phyloP scores from a whole-genome alignment of 2,113 vertebrate species.

The Campylorhamphus procurvoides region DNA sequence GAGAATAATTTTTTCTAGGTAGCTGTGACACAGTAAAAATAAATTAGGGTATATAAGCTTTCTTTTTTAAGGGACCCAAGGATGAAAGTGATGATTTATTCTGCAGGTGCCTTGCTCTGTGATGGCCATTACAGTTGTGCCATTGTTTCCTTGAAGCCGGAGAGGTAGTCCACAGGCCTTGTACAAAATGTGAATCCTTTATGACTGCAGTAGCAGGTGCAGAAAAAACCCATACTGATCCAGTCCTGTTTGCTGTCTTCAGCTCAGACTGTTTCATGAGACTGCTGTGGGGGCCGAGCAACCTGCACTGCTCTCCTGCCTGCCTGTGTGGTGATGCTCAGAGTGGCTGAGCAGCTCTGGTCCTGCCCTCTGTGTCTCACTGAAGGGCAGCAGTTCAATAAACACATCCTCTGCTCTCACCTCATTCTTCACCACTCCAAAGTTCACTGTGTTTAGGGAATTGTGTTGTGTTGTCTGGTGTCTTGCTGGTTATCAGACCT shows the following conservation, averaged over 20 bases:
- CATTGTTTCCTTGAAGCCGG: not conserved
- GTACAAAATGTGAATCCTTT: not conserved
- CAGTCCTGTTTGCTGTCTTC: not conserved
- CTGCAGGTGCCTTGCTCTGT: not conserved
- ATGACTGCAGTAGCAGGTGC: not conserved
- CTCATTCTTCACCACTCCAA: not conserved
- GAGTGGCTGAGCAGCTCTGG: not conserved
- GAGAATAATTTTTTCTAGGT: not conserved
- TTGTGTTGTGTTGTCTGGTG: not conserved
- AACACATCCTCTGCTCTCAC: not conserved
- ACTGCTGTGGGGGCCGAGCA: not conserved
- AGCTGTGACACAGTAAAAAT: not conserved
- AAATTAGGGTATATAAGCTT: not conserved
- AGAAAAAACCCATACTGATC: not conserved
- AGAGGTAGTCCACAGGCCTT: accelerated
- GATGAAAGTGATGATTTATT: not conserved
- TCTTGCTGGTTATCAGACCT: not conserved
- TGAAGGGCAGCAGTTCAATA: not conserved
- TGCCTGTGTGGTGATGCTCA: accelerated
- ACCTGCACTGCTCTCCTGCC: not conserved
- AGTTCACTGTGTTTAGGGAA: not conserved
- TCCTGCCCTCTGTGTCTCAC: not conserved
- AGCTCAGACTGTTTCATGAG: not conserved
- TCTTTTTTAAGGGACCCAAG: not conserved
- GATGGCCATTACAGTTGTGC: not conserved